Conservation (phyloP, 2,888 invertebrate species). For the Allolobophora icterica region DNA sequence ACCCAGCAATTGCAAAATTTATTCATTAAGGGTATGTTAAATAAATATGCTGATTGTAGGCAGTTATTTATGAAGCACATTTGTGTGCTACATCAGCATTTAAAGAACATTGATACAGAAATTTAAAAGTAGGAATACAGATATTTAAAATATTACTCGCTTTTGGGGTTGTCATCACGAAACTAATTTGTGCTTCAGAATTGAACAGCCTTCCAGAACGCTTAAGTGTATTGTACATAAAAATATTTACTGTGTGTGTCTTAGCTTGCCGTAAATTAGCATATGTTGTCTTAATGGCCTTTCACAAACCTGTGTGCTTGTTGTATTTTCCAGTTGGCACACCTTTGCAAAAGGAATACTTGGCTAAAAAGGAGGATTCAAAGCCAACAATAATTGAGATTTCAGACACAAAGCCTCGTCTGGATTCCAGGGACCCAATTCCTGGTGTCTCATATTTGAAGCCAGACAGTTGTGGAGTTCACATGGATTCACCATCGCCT, state of each 20-base stretch:
- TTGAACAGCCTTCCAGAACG: too few species aligned
- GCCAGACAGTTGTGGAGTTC: neutral
- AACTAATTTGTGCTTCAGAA: neutral
- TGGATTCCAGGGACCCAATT: neutral
- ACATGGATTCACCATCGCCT: neutral
- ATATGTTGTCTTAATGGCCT: neutral
- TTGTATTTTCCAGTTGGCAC: neutral
- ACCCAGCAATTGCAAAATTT: neutral
- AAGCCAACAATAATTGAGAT: slow-evolving; percentile 5
- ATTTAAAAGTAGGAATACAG: neutral
- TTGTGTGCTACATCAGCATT: neutral
- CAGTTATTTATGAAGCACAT: neutral
- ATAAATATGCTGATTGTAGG: neutral
- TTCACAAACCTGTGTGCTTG: too few species aligned
- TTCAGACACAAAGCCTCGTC: slow-evolving; percentile 17
- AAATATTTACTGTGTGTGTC: neutral
- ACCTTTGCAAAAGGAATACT: neutral
- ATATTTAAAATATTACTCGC: neutral
- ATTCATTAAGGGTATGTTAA: neutral
- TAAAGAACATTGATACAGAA: neutral
- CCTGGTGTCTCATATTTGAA: neutral
- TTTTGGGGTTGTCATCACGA: neutral
- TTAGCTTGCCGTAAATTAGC: neutral
- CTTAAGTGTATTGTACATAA: neutral
- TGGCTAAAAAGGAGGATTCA: slow-evolving; percentile 7